Evolutionary conservation across 2,113 vertebrate genomes (phyloP).

Genomic region (Pedetes capensis): DNA sequence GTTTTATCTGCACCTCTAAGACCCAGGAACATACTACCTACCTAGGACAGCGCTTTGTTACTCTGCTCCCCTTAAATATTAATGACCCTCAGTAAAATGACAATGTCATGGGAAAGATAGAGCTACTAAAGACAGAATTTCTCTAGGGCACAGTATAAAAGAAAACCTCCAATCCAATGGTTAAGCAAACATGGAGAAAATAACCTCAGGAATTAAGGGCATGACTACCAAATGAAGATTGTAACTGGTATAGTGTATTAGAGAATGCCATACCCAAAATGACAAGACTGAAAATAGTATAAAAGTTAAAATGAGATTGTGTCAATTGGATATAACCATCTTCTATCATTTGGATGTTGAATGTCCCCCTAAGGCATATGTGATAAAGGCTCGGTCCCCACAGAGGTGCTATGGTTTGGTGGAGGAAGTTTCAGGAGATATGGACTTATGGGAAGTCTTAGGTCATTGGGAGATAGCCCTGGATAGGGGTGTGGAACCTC

Average conservation of each 20-base stretch:
- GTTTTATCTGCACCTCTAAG: neutral
- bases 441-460: too few species aligned
- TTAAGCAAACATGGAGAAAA: neutral
- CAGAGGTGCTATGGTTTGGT: neutral
- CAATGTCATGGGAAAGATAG: neutral
- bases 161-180: neutral
- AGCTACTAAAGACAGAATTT: neutral
- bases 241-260: neutral
- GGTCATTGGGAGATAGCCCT: too few species aligned
- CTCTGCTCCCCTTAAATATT: accelerated
- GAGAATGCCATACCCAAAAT: neutral
- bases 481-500: neutral
- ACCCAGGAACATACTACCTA: neutral
- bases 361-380: accelerated
- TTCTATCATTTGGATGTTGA: neutral
- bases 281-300: neutral
- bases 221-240: neutral
- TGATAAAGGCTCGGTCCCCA: neutral
- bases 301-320: neutral
- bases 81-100: accelerated
- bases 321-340: neutral
- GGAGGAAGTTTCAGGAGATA: too few species aligned
- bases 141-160: neutral
- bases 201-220: neutral
- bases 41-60: neutral